These are phyloP conservation scores for Drosophila lacicola DNA, from an alignment of 2,888 invertebrate species.

Conservation along the genomic window DNA sequence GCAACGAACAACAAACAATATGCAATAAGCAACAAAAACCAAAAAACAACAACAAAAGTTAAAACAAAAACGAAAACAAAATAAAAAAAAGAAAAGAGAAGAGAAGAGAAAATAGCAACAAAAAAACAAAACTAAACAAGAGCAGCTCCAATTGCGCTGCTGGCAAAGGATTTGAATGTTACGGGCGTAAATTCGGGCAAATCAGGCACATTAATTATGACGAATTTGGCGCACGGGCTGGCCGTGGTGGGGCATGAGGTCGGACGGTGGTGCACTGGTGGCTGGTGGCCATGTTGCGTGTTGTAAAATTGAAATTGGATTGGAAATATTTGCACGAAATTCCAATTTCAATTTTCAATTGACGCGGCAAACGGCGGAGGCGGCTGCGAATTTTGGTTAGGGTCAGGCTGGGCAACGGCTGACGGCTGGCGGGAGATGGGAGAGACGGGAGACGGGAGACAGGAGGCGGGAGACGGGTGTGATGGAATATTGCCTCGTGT, in stretches of 20 bases:
- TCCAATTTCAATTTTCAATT: constrained; percentile 75
- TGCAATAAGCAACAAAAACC: constrained; percentile 7
- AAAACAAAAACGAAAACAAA: constrained; percentile 13
- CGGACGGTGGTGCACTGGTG: constrained; percentile 6
- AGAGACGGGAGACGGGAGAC: no score
- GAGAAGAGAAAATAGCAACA: not conserved
- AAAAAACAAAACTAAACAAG: constrained; percentile 7
- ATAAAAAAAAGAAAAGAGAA: not conserved
- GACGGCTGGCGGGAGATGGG: no score
- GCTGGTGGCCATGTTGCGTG: constrained; percentile 53
- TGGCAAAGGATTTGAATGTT: constrained; percentile 39
- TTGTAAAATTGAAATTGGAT: constrained; percentile 75
- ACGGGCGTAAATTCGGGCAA: constrained; percentile 42
- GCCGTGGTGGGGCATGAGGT: not conserved
- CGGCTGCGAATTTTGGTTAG: constrained; percentile 33
- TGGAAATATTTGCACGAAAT: constrained; percentile 76
- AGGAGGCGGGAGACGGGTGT: not conserved
- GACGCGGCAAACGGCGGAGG: constrained; percentile 39
- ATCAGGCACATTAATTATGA: constrained; percentile 76
- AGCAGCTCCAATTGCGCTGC: constrained; percentile 40
- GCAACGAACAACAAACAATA: constrained; percentile 30
- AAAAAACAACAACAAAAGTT: constrained; percentile 1
- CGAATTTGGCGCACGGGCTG: constrained; percentile 35
- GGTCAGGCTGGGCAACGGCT: not conserved
- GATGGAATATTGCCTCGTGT: constrained; percentile 53